Evolutionary conservation across 2,113 vertebrate genomes (phyloP), one percentile per base, ranked within the genome.

Genomic region (Monopterus albus): DNA sequence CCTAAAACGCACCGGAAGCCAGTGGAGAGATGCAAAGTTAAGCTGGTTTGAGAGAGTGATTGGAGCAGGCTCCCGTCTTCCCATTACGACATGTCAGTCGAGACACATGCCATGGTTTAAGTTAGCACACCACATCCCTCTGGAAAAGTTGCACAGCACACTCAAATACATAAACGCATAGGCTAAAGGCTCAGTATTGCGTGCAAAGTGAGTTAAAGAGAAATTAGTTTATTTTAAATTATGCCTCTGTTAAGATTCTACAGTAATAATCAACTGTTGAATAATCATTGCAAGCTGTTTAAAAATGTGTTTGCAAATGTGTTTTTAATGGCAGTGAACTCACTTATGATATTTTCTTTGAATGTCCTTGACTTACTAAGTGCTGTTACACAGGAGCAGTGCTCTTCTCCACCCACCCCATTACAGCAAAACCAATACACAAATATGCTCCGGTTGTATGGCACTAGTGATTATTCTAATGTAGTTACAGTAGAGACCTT

Each of bases 21-120:
- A n/a, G n/a, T n/a, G n/a, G n/a, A n/a, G n/a, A n/a, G n/a, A n/a
- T n/a, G n/a, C n/a, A n/a, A n/a, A n/a, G n/a, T n/a, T n/a, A n/a
- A n/a, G n/a, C n/a, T n/a, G n/a, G n/a, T n/a, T n/a, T n/a, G n/a
- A 62, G 45, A 72, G 23, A 57, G 55, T 43, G 38, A 87, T 43
- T 18, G 39, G 25, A 73, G 38, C 31, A 63, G 77, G 83, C 73
- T 74, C 51, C 26, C 10, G 1, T 76, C 38, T 43, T 63, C 9
- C 15, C 40, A 25, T 61, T 65, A 23, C 79, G 64, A 58, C 62
- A 69, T 21, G 53, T 82, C 67, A 73, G 61, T 77, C 73, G 50
- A 60, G 26, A 49, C 51, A 63, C 25, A 60, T 64, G 33, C 36
- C 36, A 20, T 80, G 40, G 46, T 12, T 83, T 77, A 51, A 81